These are phyloP conservation scores for Hirudo medicinalis DNA, from an alignment of 1,140 invertebrate genomes.

Conservation along the genomic window DNA sequence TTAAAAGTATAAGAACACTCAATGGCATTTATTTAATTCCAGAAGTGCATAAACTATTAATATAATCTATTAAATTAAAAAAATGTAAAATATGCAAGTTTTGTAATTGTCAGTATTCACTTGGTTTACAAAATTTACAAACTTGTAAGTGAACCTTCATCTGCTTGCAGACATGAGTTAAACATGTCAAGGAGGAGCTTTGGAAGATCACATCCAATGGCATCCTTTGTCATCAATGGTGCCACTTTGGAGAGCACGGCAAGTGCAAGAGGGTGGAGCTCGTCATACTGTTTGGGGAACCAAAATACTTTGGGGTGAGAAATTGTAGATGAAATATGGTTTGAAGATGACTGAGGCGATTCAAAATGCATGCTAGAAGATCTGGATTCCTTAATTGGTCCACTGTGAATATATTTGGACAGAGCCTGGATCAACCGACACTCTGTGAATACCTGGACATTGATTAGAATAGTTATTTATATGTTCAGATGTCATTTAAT, in stretches of 20 bases:
- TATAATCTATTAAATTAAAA: not conserved
- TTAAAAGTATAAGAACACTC: not conserved
- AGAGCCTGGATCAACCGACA: no score
- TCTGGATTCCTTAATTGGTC: not conserved
- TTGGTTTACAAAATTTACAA: slow-evolving; percentile 1
- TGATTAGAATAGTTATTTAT: no score
- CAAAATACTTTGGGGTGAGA: slow-evolving; percentile 29
- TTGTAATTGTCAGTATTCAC: not conserved
- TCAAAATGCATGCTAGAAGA: not conserved
- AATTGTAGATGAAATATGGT: not conserved
- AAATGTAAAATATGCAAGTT: not conserved
- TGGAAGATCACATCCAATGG: slow-evolving; percentile 35
- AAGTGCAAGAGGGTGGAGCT: slow-evolving; percentile 40
- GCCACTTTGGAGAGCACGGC: slow-evolving; percentile 34
- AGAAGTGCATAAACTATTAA: not conserved
- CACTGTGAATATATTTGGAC: not conserved
- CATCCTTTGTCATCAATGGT: slow-evolving; percentile 38
- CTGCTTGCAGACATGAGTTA: not conserved
- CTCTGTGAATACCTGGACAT: no score
- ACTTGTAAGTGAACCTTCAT: not conserved
- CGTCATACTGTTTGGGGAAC: slow-evolving; percentile 41
- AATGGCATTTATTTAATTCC: not conserved
- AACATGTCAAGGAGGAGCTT: not conserved
- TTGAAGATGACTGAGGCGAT: not conserved
- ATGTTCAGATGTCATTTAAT: no score